Evolutionary conservation across 2,888 invertebrate genomes (phyloP).

Genomic region (Amaurobius ferox): DNA sequence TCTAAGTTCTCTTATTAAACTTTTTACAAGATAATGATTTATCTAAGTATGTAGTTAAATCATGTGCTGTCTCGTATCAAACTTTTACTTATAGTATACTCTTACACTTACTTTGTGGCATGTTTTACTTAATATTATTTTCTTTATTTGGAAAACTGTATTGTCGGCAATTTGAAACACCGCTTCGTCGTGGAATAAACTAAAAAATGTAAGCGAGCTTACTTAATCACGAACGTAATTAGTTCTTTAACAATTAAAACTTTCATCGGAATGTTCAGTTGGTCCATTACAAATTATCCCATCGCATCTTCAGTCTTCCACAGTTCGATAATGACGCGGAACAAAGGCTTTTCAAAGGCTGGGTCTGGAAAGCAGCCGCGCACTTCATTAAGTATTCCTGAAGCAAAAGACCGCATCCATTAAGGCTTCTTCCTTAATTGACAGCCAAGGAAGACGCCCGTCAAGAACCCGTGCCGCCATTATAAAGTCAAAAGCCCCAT

Average conservation of each 20-base stretch:
- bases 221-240: background rate
- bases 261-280: slow-evolving; percentile 7
- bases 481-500: slow-evolving; percentile 53
- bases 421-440: slow-evolving; percentile 59
- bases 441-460: slow-evolving; percentile 55
- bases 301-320: background rate
- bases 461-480: slow-evolving; percentile 39
- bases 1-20: no score
- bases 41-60: no score
- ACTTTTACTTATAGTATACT: no score
- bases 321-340: slow-evolving; percentile 1
- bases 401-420: slow-evolving; percentile 64
- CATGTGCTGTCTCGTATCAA: no score
- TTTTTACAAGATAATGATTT: no score
- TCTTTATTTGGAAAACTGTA: no score
- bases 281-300: background rate
- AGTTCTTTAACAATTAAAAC: background rate
- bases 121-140: no score
- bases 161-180: no score
- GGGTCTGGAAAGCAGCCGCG: slow-evolving; percentile 2
- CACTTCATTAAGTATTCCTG: slow-evolving; percentile 68
- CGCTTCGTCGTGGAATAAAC: no score
- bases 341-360: background rate
- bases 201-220: background rate
- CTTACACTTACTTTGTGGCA: no score